Percentiles rank a stretch among this genome's conserved stretches.
phyloP scores from a whole-genome alignment of 1,140 invertebrate genomes.

The Plectus sambesii region DNA sequence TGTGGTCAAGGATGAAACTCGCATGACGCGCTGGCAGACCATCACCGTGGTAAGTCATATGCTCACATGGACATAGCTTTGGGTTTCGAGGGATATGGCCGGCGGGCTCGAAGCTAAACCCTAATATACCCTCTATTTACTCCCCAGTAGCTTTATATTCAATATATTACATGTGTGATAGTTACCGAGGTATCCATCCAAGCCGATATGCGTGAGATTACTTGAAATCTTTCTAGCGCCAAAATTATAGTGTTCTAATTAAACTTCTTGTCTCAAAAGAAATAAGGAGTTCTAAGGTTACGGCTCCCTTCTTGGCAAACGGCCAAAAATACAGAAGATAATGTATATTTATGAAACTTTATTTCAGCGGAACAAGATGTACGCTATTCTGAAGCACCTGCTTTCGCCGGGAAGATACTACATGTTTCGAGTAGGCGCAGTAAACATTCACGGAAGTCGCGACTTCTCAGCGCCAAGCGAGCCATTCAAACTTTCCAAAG shows the following conservation, averaged over 20 bases:
- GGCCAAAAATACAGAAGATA: slow-evolving; percentile 2
- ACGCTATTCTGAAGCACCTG: slow-evolving; percentile 39
- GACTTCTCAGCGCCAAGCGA: slow-evolving; percentile 32
- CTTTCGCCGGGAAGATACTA: slow-evolving; percentile 39
- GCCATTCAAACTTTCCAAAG: slow-evolving; percentile 39
- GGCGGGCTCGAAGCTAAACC: no score
- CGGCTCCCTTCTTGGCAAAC: no score
- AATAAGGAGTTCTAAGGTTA: no score
- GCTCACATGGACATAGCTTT: not conserved
- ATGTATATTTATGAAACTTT: not conserved
- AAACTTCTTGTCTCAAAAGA: no score
- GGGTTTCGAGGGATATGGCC: no score
- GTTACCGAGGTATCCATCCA: no score
- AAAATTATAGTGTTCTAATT: no score
- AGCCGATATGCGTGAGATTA: no score
- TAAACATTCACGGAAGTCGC: slow-evolving; percentile 10
- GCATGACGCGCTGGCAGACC: slow-evolving; percentile 43
- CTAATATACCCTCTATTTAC: no score
- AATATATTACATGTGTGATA: no score
- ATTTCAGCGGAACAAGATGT: slow-evolving; percentile 39
- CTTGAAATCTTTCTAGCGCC: no score
- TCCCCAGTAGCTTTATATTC: no score
- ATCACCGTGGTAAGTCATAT: slow-evolving; percentile 24
- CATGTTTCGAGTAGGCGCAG: slow-evolving; percentile 33
- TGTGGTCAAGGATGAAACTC: slow-evolving; percentile 22